These are phyloP conservation scores for Sinocyclocheilus grahami DNA, from an alignment of 2,113 vertebrate species.

Conservation along the genomic window DNA sequence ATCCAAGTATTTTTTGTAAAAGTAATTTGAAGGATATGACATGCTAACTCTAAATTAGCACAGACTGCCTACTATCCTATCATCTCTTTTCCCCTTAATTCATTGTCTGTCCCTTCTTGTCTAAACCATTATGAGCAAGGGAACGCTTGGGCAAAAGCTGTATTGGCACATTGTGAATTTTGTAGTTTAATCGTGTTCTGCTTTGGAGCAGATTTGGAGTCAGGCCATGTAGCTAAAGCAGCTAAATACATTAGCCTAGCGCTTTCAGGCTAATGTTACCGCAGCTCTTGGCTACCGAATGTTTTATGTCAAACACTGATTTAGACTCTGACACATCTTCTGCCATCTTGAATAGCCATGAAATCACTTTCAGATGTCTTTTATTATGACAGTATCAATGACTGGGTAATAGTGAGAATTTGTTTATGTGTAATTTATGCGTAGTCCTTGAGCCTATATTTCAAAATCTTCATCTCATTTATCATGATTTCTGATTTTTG, in stretches of 20 bases:
- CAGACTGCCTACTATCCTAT: not conserved
- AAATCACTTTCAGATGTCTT: not conserved
- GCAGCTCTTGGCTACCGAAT: not conserved
- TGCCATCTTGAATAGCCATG: not conserved
- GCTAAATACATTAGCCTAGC: slow-evolving; percentile 36
- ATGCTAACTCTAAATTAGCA: not conserved
- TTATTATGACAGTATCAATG: not conserved
- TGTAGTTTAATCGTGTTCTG: slow-evolving; percentile 42
- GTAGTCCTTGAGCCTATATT: not conserved
- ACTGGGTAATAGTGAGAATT: not conserved
- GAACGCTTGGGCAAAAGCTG: slow-evolving; percentile 18
- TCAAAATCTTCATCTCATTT: not conserved
- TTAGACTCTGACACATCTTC: not conserved
- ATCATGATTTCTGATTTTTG: not conserved
- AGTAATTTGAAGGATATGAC: not conserved
- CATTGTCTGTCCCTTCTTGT: slow-evolving; percentile 2
- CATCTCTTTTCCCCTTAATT: not conserved
- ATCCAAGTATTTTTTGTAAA: not conserved
- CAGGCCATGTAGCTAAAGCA: slow-evolving; percentile 37
- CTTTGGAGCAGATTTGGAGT: slow-evolving; percentile 33
- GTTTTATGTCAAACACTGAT: slow-evolving; percentile 4
- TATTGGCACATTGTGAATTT: slow-evolving; percentile 7
- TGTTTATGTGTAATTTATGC: not conserved
- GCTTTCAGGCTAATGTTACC: not conserved
- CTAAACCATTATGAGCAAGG: not conserved